These are phyloP conservation scores for Drosophila melanica DNA, from an alignment of 1,140 invertebrate species.

Conservation along the genomic window DNA sequence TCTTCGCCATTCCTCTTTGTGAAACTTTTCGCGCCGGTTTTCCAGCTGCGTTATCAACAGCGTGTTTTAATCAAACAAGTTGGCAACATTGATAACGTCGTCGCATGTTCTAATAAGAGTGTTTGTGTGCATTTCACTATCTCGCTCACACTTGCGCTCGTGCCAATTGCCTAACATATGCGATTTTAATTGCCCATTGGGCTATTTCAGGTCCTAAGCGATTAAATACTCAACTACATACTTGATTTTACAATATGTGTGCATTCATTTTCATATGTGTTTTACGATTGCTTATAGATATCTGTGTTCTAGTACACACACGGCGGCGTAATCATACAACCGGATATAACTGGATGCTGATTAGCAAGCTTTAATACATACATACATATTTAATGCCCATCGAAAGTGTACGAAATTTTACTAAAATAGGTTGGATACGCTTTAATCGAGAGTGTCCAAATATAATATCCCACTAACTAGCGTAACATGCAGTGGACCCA, in stretches of 20 bases:
- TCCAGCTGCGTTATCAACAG: constrained; percentile 32
- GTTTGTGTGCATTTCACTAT: neutral
- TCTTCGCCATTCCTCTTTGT: constrained; percentile 19
- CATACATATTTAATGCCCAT: no score
- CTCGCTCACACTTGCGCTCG: constrained; percentile 6
- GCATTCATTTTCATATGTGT: neutral
- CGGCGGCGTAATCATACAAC: neutral
- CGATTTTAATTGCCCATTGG: constrained; percentile 8
- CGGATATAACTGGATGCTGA: neutral
- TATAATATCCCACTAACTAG: no score
- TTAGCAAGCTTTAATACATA: neutral
- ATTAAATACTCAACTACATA: constrained; percentile 24
- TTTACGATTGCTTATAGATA: neutral
- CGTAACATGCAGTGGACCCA: no score
- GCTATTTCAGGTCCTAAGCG: constrained; percentile 14
- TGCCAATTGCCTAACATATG: constrained; percentile 2
- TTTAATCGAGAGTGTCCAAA: no score
- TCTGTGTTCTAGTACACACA: neutral
- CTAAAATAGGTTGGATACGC: no score
- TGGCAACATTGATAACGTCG: constrained; percentile 38
- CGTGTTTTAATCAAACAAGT: constrained; percentile 45
- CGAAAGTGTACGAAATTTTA: no score
- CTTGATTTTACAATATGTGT: neutral
- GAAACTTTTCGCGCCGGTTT: constrained; percentile 38
- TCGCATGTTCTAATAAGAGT: constrained; percentile 12